A percentile compares a stretch with the other conserved stretches of the same genome.
These are phyloP conservation scores for Mesembrinibis cayennensis DNA, from an alignment of 2,113 vertebrate genomes.

Conservation along the genomic window DNA sequence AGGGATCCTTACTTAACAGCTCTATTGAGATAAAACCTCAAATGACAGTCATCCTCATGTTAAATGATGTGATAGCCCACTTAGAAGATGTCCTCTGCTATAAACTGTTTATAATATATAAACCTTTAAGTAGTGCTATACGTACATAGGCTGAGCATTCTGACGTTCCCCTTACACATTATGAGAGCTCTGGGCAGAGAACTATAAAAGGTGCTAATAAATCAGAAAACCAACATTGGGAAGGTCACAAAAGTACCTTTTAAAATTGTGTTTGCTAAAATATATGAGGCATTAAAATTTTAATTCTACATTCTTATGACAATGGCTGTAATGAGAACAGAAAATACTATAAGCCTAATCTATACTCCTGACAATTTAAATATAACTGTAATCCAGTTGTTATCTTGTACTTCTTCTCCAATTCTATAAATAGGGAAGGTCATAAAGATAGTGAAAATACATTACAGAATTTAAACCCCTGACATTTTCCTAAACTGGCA, in stretches of 20 bases:
- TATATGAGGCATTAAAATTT: conserved; percentile 6
- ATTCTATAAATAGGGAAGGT: not conserved
- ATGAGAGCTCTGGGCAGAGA: not conserved
- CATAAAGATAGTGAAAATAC: not conserved
- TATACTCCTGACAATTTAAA: conserved; percentile 1
- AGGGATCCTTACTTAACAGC: not conserved
- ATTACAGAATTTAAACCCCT: not conserved
- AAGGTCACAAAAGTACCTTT: conserved; percentile 22
- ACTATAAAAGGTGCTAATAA: not conserved
- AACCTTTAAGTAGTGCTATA: not conserved
- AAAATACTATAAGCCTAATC: not conserved
- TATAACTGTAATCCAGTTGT: not conserved
- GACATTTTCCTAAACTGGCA: not conserved
- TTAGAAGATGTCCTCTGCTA: not conserved
- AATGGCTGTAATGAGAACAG: conserved; percentile 14
- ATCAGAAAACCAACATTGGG: not conserved
- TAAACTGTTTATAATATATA: not conserved
- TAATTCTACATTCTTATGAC: not conserved
- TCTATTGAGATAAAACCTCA: not conserved
- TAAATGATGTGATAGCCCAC: not conserved
- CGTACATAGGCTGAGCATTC: not conserved
- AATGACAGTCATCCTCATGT: not conserved
- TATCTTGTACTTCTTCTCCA: not conserved
- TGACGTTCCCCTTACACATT: not conserved
- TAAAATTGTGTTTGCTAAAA: not conserved